Evolutionary conservation across 2,113 vertebrate genomes (phyloP), one percentile per base, ranked within the genome.

Genomic region (Holacanthus passer): DNA sequence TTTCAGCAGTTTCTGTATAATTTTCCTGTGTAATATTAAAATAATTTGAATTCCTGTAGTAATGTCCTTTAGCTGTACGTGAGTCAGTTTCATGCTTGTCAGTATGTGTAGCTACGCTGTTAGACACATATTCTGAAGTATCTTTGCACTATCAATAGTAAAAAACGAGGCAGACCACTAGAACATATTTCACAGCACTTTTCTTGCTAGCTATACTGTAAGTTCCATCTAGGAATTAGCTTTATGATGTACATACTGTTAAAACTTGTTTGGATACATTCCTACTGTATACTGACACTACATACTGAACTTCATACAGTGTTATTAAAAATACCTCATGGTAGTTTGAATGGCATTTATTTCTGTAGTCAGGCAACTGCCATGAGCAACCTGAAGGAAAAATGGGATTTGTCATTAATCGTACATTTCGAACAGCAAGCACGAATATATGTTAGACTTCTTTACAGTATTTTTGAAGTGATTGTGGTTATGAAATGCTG

Each of bases 291-390:
- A 58, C 52, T 27, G 13, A 65, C 39, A 56, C 17, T 31, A n/a
- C n/a, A n/a, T 41, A 48, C 22, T 3, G 24, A 47, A 29, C 17
- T 8, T 63, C 29, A 69, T 43, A 59, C 19, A 7, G 32, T 32
- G 52, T 20, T 65, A 47, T 62, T 67, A 83, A 73, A 53, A 78
- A 83, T 73, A 62, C 2, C 22, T 11, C 32, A 8, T 6, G 16
- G 22, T 19, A 24, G 45, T 48, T 77, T 82, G 79, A 50, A 69
- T 63, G 73, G 19, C 14, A 62, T 31, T 39, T 6, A 55, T 59
- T 70, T 53, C 58, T 74, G 74, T 79, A 37, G 58, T 74, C 59
- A 77, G 47, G 69, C 63, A 73, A 82, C 74, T 69, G 55, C 27
- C 32, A 32, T 68, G 64, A 59, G 70, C 14, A 32, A 39, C 35